Evolutionary conservation across 2,113 vertebrate species (phyloP).

Genomic region (Cynoglossus semilaevis): DNA sequence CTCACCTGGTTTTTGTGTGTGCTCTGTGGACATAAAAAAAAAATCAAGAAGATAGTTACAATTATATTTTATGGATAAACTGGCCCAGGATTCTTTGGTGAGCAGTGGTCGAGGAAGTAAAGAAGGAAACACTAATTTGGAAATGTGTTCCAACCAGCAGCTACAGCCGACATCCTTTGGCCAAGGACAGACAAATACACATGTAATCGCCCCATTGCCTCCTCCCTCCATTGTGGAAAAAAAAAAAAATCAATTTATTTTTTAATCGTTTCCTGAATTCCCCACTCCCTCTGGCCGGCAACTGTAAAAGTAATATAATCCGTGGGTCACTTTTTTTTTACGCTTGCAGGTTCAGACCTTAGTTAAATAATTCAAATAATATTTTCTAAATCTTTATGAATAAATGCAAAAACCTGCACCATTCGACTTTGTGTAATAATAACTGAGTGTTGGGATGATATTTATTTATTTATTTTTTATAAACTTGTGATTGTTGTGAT

Average conservation of each 20-base stretch:
- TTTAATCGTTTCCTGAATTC: conserved; percentile 69
- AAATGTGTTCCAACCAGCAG: conserved; percentile 64
- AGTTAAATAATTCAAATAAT: conserved; percentile 13
- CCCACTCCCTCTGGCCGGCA: conserved; percentile 26
- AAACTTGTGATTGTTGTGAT: too few species aligned
- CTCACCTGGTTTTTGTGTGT: too few species aligned
- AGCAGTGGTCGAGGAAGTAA: conserved; percentile 46
- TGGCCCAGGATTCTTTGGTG: conserved; percentile 58
- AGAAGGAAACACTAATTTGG: conserved; percentile 46
- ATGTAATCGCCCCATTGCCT: conserved; percentile 54
- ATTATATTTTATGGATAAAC: too few species aligned
- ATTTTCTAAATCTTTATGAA: neutral
- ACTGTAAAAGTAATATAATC: conserved; percentile 62
- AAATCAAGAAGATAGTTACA: too few species aligned
- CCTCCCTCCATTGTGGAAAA: conserved; percentile 59
- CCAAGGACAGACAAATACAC: conserved; percentile 61
- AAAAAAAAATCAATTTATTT: conserved; percentile 68
- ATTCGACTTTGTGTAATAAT: too few species aligned
- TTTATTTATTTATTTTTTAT: too few species aligned
- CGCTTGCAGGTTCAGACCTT: conserved; percentile 16
- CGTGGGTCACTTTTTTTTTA: conserved; percentile 34
- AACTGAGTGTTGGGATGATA: too few species aligned
- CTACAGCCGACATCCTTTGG: conserved; percentile 41
- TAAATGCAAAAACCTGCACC: too few species aligned
- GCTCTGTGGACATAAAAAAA: conserved; percentile 64